Percentiles rank a stretch among this genome's conserved stretches.
Conservation (phyloP, 2,888 invertebrate species). For the Melangyna quadrimaculata region DNA sequence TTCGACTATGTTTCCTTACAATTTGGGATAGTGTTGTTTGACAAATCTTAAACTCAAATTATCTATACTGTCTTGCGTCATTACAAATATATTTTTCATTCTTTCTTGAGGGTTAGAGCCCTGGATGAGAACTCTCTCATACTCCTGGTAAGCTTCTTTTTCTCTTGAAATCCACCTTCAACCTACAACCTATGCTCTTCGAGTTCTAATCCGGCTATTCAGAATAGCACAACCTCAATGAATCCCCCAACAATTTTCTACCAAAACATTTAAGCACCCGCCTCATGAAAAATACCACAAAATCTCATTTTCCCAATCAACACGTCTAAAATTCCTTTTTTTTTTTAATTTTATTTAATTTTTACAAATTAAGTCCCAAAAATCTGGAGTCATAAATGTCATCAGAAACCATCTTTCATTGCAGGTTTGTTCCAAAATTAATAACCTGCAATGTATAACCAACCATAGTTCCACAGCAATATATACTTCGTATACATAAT, state of each 20-base stretch:
- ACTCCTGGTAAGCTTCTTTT: too few relatives aligned
- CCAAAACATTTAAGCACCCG: neutral
- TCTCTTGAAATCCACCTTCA: neutral
- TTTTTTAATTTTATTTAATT: neutral
- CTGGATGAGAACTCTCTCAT: too few relatives aligned
- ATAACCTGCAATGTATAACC: constrained; percentile 60
- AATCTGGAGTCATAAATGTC: constrained; percentile 21
- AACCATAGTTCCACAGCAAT: constrained; percentile 5
- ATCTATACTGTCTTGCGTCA: too few relatives aligned
- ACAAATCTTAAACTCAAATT: too few relatives aligned
- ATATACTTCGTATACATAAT: too few relatives aligned
- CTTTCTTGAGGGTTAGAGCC: too few relatives aligned
- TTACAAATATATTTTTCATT: too few relatives aligned
- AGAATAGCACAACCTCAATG: neutral
- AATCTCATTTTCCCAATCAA: constrained; percentile 17
- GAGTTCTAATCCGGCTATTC: neutral
- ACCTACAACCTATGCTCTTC: neutral
- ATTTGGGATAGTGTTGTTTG: too few relatives aligned
- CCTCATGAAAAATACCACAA: neutral
- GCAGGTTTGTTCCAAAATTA: constrained; percentile 27
- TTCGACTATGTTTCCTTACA: too few relatives aligned
- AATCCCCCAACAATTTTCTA: too few relatives aligned
- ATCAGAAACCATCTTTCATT: constrained; percentile 12
- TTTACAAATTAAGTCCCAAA: neutral
- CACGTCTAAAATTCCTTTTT: neutral